Evolutionary conservation across 2,797 vertebrate species (phyloP).

Genomic region (Phyllotis vaccarum): DNA sequence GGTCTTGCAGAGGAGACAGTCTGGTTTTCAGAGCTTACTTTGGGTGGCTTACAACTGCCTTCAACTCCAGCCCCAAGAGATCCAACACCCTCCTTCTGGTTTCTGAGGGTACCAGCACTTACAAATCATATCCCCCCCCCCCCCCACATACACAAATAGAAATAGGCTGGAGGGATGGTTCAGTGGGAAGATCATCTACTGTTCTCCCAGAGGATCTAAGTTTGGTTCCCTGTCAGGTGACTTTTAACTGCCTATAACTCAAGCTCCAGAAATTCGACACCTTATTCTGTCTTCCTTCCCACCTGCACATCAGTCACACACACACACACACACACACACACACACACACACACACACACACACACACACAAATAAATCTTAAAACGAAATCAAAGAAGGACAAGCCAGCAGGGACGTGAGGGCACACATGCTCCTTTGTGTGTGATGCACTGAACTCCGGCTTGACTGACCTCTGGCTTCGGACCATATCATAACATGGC

Average conservation of each 20-base stretch:
- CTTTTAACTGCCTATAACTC: neutral
- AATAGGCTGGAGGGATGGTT: neutral
- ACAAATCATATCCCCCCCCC: too few relatives aligned
- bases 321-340: neutral
- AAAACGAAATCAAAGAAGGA: neutral
- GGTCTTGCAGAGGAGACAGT: neutral
- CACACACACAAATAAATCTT: neutral
- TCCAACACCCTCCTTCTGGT: neutral
- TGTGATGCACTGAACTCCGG: neutral
- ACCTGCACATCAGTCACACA: neutral
- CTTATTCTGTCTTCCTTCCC: neutral
- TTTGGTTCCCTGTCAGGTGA: neutral
- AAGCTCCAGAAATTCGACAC: neutral
- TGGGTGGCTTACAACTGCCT: neutral
- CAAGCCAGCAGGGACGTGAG: neutral
- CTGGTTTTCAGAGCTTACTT: neutral
- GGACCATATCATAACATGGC: neutral
- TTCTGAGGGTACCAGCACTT: neutral
- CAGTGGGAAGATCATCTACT: neutral
- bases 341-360: neutral
- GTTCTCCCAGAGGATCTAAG: neutral
- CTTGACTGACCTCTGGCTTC: constrained; percentile 2
- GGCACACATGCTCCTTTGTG: neutral
- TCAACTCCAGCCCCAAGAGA: neutral
- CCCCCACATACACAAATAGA: too few relatives aligned